Base-by-base conservation (phyloP, 2,888 invertebrate genomes). In the Agrotis clavis region DNA sequence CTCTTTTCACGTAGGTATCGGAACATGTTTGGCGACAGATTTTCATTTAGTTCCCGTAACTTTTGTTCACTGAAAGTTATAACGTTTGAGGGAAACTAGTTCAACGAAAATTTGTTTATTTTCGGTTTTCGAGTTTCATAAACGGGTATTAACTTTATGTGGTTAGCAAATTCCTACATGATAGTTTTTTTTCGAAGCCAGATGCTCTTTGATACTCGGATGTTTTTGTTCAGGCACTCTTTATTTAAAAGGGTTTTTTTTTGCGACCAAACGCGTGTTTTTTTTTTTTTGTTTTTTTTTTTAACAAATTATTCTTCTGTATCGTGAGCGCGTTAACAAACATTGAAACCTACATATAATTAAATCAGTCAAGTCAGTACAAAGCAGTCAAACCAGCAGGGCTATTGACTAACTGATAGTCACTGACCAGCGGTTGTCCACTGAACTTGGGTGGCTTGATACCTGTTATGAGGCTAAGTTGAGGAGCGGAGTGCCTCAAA, bases 121-220 rank as follows among this genome's bases (percentile, higher is more conserved):
- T 79, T 67, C 35, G 71, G 74, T 77, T 87, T 83, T 83, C 77
- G 68, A 68, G 75, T 76, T 78, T 66, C 67, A 72, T 65, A 85
- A 76, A 74, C 66, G 67, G 59, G 6, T 61, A 74, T 74, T 60
- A 75, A 83, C 71, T 83, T 85, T 72, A 59, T 67, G 65, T 57
- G 83, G 80, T 75, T 63, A 51, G 21, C 18, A 48, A 68, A 67
- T 56, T 59, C 18, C 60, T 67, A 73, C 56, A 62, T 64, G 25
- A 19, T 50, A 57, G 30, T 41, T 60, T 45, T 61, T 35, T 35
- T 77, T 50, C 11, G 51, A 47, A 35, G 30, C 11, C 18, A 1
- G 2, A 35, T n/a, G 6, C 41, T 48, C 30, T 57, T 66, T 66
- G 18, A 59, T 47, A 21, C 50, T 13, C 41, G 6, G 16, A 13